phyloP scores from a whole-genome alignment of 30 jellyfish, hydroid and myxozoan species.

The Pseudorhiza aurosa region DNA sequence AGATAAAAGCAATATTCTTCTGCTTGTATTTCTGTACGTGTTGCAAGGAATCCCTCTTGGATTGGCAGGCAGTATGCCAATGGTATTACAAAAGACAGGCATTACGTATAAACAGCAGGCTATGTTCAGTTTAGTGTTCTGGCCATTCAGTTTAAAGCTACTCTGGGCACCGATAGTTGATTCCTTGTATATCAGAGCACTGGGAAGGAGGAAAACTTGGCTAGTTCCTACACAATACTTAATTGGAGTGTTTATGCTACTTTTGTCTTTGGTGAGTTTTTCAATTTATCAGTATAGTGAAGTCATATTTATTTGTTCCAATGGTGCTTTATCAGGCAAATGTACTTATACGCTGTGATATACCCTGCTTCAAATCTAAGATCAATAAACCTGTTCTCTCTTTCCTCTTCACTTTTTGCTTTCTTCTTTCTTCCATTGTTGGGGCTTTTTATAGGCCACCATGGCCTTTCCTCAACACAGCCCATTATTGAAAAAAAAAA shows the following conservation, averaged over 20 bases:
- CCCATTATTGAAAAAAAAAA: too few relatives aligned
- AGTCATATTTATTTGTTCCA: too few relatives aligned
- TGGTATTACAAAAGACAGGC: conserved; percentile 91
- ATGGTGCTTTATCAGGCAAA: too few relatives aligned
- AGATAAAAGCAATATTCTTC: conserved; percentile 65
- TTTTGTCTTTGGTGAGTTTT: conserved; percentile 76
- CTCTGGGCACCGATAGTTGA: conserved; percentile 99
- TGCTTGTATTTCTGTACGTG: conserved; percentile 77
- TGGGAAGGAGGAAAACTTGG: conserved; percentile 98
- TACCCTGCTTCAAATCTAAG: too few relatives aligned
- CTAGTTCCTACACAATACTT: conserved; percentile 92
- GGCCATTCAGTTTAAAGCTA: conserved; percentile 98
- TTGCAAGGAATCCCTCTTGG: conserved; percentile 99
- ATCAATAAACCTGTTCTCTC: too few relatives aligned
- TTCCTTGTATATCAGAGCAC: conserved; percentile 67
- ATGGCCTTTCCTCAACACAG: too few relatives aligned
- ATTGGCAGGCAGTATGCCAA: conserved; percentile 95
- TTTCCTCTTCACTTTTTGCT: too few relatives aligned
- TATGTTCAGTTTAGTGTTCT: conserved; percentile 89
- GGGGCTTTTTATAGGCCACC: too few relatives aligned
- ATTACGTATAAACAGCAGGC: conserved; percentile 91
- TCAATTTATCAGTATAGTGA: background rate
- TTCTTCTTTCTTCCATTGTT: too few relatives aligned
- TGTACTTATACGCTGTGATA: too few relatives aligned
- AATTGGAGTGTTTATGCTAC: conserved; percentile 86